Evolutionary conservation across 2,797 vertebrate genomes (phyloP).

Genomic region (Scolopax bukidnonensis): DNA sequence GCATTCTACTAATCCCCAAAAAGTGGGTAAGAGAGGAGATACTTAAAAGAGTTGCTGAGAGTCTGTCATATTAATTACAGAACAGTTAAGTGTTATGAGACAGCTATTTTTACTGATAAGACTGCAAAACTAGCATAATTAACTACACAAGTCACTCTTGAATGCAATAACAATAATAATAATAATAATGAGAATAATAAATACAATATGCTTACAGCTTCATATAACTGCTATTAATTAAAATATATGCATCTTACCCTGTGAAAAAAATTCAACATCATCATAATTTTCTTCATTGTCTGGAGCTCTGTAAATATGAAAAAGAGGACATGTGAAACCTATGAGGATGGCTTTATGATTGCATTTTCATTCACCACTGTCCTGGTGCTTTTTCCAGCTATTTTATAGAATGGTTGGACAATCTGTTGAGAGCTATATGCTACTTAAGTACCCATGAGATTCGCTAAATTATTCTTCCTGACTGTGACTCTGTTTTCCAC

Average conservation of each 20-base stretch:
- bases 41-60: not conserved
- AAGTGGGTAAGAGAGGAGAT: accelerated
- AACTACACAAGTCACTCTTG: not conserved
- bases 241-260: constrained; percentile 65
- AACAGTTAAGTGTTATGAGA: not conserved
- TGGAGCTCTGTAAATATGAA: constrained; percentile 67
- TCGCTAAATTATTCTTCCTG: not conserved
- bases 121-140: not conserved
- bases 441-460: not conserved
- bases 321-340: not conserved
- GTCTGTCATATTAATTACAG: not conserved
- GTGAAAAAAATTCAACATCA: constrained; percentile 54
- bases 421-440: not conserved
- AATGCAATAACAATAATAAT: not conserved
- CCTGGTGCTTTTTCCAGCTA: not conserved
- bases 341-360: not conserved
- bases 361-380: not conserved
- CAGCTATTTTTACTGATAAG: not conserved
- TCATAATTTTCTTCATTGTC: constrained; percentile 77
- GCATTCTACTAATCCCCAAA: not conserved
- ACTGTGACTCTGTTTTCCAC: not conserved
- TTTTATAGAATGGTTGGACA: not conserved
- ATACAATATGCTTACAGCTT: not conserved
- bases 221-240: not conserved
- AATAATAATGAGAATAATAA: not conserved